phyloP scores from a whole-genome alignment of 2,797 vertebrate species.

The Gila robusta region DNA sequence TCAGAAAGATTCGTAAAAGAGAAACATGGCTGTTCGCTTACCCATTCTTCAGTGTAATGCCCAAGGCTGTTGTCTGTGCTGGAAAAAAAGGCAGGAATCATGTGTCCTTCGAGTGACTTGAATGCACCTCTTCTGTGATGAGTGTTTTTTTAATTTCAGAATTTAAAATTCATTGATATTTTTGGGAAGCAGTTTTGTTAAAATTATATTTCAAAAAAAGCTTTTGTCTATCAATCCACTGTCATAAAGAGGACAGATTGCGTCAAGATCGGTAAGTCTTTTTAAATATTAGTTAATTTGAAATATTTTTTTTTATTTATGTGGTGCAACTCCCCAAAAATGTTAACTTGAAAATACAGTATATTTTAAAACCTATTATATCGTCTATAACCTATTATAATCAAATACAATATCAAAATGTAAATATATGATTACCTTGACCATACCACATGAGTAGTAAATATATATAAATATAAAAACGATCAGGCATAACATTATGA shows the following conservation, averaged over 20 bases:
- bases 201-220: neutral
- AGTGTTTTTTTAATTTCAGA: neutral
- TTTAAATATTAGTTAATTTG: too few species aligned
- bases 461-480: too few species aligned
- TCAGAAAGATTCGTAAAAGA: conserved; percentile 23
- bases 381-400: too few species aligned
- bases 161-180: neutral
- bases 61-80: conserved; percentile 21
- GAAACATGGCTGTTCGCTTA: neutral
- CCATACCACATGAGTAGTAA: too few species aligned
- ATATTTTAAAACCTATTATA: too few species aligned
- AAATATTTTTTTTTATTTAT: too few species aligned
- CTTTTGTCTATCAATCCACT: neutral
- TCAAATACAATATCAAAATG: too few species aligned
- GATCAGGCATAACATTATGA: too few species aligned
- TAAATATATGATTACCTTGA: too few species aligned
- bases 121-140: neutral
- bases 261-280: too few species aligned
- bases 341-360: neutral
- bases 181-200: neutral
- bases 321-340: neutral
- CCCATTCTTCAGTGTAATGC: neutral
- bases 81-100: neutral
- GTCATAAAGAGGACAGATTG: neutral
- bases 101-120: neutral